Evolutionary conservation across 1,140 invertebrate genomes (phyloP).

Genomic region (Sycobia sp.): DNA sequence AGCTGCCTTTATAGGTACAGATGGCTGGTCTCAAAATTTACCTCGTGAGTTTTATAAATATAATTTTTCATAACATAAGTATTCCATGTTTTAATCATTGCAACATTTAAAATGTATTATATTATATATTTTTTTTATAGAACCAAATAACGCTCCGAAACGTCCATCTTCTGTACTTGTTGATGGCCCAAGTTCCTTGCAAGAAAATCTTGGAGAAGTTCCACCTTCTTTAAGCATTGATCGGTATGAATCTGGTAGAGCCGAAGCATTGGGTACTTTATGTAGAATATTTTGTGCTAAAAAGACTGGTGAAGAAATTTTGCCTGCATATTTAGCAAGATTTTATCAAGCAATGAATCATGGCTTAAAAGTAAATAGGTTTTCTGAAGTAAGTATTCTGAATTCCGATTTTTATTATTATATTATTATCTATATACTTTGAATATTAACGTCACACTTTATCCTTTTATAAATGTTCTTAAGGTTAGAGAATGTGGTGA

Average conservation of each 20-base stretch:
- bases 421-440: neutral
- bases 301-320: conserved; percentile 92
- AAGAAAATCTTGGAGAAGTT: conserved; percentile 58
- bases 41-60: conserved; percentile 54
- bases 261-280: conserved; percentile 92
- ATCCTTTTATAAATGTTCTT: conserved; percentile 16
- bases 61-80: neutral
- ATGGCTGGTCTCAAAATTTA: conserved; percentile 65
- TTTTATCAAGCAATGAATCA: conserved; percentile 92
- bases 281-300: conserved; percentile 96
- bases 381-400: conserved; percentile 54
- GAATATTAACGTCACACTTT: neutral
- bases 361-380: conserved; percentile 72
- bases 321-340: conserved; percentile 91
- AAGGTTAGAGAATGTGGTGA: conserved; percentile 70
- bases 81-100: too few relatives aligned
- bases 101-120: too few relatives aligned
- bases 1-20: conserved; percentile 85
- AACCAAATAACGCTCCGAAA: conserved; percentile 62
- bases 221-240: conserved; percentile 66
- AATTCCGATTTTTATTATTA: neutral
- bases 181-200: conserved; percentile 61
- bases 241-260: conserved; percentile 82
- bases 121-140: conserved; percentile 50
- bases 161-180: conserved; percentile 59